Evolutionary conservation across 2,797 vertebrate genomes (phyloP), one percentile per base, ranked within the genome.

Genomic region (Sarcophilus harrisii): DNA sequence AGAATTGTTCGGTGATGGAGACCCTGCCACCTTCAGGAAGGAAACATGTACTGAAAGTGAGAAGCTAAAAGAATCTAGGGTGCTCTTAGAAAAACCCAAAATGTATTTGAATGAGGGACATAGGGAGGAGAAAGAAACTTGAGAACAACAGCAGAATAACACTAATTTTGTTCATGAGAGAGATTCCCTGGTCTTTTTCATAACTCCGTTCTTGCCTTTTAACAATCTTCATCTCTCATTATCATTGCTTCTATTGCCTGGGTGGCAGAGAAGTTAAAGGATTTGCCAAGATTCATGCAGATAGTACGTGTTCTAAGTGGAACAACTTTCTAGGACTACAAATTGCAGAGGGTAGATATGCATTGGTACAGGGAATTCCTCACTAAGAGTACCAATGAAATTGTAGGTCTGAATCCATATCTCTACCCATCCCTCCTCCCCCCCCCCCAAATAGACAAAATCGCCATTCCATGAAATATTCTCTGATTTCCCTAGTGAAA

Each of bases 11-110:
- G 49, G 57, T 1, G 4, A 49, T 52, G 62, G 93, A 96, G 89
- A 93, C 95, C 29, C 91, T 97, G 97, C 97, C 96, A 93, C 90
- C 97, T 96, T 4, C 95, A 95, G 97, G 94, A 24, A 57, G 54
- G n/a, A 96, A 62, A 55, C 38, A 54, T 52, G 57, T 97, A 96
- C 87, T 96, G 95, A 93, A 16, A 54, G 90, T 62, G 18, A 45
- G 0, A 81, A 81, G 66, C 66, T 38, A 38, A 24, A 81, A 29
- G 18, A 57, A 45, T 18, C 2, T 66, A 45, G 30, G 52, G 54
- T 0, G 0, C 27, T 21, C 12, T 27, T 49, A 49, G 1, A 62
- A 58, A 73, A 13, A 73, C 5, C 3, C 73, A 81, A 81, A 81
- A 81, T 81, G 73, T 81, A n/a, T 9, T 12, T 5, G 0, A 8